Evolutionary conservation across 1,140 invertebrate genomes (phyloP), one percentile per base, ranked within the genome.

Genomic region (Mya arenaria): DNA sequence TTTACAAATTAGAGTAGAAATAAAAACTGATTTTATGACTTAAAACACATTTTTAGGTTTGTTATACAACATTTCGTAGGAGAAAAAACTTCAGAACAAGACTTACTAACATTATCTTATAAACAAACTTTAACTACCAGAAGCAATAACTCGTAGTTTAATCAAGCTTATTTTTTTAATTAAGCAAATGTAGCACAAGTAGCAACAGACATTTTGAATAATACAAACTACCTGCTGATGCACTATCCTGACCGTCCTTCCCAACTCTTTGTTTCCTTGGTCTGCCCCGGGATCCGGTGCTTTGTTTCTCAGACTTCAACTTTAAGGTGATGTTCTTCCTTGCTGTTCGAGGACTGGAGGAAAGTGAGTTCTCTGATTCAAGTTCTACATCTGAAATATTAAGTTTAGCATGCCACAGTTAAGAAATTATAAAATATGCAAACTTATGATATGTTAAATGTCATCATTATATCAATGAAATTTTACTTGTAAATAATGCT

Each of bases 241-340:
- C n/a, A 28, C 25, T 44, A 15, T 30, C 23, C 5, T 82, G 60
- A 52, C 73, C 79, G 17, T 73, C 73, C 52, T 82, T 82, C 34
- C 36, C 69, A 44, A 68, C 23, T 15, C 73, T 73, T 17, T 36
- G 63, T 37, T 82, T 66, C 48, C 66, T 56, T 30, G 77, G 63
- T 36, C 77, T 19, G 17, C 77, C 77, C 37, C 65, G 30, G 23
- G 65, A 30, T 17, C 68, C 63, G n/a, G 78, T 17, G 15, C 25
- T 3, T 13, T 17, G 17, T 37, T 82, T 82, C 25, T 74, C 71
- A 19, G 79, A 52, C 60, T 82, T 82, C 23, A 82, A 56, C 32
- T 82, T 82, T 2, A 82, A 5, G 13, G 68, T 63, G 39, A 82
- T 82, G 66, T 74, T 82, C 34, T 82, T 82, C 23, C 79, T 72